Evolutionary conservation across 2,113 vertebrate species (phyloP), one percentile per base, ranked within the genome.

Genomic region (Thunnus maccoyii): DNA sequence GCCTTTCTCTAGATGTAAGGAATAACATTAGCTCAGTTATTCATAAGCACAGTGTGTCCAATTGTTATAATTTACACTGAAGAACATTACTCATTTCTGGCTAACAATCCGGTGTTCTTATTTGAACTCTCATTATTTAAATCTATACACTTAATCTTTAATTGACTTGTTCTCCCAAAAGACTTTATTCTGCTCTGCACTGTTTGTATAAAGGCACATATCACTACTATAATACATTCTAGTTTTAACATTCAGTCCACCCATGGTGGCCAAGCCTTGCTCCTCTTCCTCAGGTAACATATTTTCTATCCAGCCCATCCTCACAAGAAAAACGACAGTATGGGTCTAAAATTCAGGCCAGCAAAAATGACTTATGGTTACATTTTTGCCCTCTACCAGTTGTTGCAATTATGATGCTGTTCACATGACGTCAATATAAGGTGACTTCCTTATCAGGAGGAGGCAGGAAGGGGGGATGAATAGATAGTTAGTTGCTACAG

Each of bases 261-360:
- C 3, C 18, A 57, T 46, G 17, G 18, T 73, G 62, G 18, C 74
- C 82, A 71, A 91, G 85, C 84, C 89, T 91, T 88, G 90, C 85
- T 92, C 87, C 89, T 89, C 54, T 78, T 76, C 27, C n/a, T 48
- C 32, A 51, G 17, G 20, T 22, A 15, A 36, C 18, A 27, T 3
- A 13, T 44, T 15, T n/a, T 2, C 46, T 60, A 4, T 27, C 30
- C 36, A 41, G 36, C 36, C 7, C 9, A 41, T 41, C 36, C 36
- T 41, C 36, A 41, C 8, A 41, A 41, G 36, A 41, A 41, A 10
- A 41, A 41, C 8, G 36, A 41, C 36, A 41, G 36, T 41, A 41
- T 41, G 7, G 36, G 36, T 41, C 36, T 41, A 41, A 41, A 30
- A 30, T 30, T 30, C 27, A 30, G 27, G 27, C 27, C 4, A 4